phyloP scores from a whole-genome alignment of 2,797 vertebrate genomes.

The Xenopus petersii region DNA sequence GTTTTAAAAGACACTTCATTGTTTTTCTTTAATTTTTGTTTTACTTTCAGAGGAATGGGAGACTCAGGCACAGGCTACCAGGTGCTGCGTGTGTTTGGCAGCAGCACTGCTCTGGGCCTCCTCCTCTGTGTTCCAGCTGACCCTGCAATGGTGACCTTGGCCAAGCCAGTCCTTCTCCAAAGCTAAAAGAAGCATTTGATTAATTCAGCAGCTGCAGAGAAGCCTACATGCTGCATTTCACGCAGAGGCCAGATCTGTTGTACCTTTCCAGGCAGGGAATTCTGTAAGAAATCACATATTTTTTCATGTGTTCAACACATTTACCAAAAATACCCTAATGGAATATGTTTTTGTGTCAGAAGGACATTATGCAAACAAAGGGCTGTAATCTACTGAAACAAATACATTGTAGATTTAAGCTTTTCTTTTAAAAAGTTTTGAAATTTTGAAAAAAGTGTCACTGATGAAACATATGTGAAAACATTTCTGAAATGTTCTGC shows the following conservation, averaged over 20 bases:
- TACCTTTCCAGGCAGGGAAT: constrained; percentile 47
- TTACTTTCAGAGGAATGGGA: no score
- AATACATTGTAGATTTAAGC: no score
- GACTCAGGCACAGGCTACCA: not conserved
- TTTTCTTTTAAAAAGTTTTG: no score
- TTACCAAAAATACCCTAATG: no score
- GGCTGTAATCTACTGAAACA: no score
- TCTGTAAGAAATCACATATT: constrained; percentile 26
- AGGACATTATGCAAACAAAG: no score
- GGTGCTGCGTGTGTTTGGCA: not conserved
- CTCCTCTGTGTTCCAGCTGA: not conserved
- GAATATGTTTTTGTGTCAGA: no score
- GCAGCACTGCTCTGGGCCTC: not conserved
- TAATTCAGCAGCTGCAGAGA: constrained; percentile 51
- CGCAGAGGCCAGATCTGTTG: constrained; percentile 43
- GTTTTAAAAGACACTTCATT: no score
- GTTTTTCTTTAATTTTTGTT: no score
- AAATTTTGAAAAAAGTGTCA: no score
- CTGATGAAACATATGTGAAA: no score
- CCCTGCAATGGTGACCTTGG: constrained; percentile 26
- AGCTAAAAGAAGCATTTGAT: constrained; percentile 27
- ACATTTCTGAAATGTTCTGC: no score
- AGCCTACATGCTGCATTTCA: constrained; percentile 38
- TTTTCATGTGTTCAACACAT: constrained; percentile 24
- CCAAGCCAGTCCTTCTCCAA: constrained; percentile 32